Percentiles rank a stretch among this genome's conserved stretches.
These are phyloP conservation scores for Plutella xylostella DNA, from an alignment of 2,888 invertebrate species.

Conservation along the genomic window DNA sequence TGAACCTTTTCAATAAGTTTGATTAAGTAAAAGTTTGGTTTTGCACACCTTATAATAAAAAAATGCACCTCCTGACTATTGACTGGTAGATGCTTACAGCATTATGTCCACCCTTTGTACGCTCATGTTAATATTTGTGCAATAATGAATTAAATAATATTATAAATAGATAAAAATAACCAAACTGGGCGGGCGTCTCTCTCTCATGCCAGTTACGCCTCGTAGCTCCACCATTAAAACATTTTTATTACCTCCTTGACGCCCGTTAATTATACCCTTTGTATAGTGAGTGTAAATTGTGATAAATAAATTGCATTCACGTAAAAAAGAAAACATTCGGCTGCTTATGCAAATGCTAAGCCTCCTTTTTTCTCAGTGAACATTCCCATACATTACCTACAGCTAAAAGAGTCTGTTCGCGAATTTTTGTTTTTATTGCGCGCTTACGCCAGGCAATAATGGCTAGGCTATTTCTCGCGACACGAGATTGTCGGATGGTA, in stretches of 20 bases:
- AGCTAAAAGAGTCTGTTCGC: constrained; percentile 33
- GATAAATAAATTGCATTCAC: neutral
- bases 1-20: too few species aligned
- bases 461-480: constrained; percentile 43
- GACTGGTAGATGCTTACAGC: too few species aligned
- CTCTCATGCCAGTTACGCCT: too few species aligned
- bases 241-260: neutral
- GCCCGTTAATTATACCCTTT: neutral
- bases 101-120: too few species aligned
- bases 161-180: too few species aligned
- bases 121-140: too few species aligned
- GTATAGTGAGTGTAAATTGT: neutral
- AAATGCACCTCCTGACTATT: too few species aligned
- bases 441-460: constrained; percentile 41
- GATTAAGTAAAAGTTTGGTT: too few species aligned
- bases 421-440: constrained; percentile 42
- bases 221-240: too few species aligned
- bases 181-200: too few species aligned
- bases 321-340: neutral
- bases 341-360: constrained; percentile 6
- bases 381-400: constrained; percentile 23
- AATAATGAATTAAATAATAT: too few species aligned
- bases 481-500: constrained; percentile 43
- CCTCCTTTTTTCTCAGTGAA: constrained; percentile 2
- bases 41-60: too few species aligned